phyloP scores from a whole-genome alignment of 1,140 invertebrate genomes.

The Apis florea region DNA sequence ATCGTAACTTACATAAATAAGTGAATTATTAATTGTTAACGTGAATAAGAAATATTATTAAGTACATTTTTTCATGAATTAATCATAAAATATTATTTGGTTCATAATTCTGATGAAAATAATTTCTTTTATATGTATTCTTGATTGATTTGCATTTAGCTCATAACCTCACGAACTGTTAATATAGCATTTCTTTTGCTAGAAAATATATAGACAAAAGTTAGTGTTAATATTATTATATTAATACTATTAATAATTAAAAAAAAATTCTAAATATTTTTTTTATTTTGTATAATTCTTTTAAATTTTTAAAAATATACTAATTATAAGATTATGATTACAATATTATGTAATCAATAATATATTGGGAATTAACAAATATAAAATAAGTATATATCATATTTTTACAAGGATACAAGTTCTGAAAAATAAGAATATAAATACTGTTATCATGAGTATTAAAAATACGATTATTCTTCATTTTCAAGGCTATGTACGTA shows the following conservation, averaged over 20 bases:
- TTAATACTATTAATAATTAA: not conserved
- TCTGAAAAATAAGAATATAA: no score
- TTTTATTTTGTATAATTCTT: not conserved
- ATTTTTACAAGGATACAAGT: no score
- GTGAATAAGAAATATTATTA: not conserved
- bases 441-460: no score
- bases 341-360: no score
- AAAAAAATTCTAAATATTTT: not conserved
- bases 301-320: not conserved
- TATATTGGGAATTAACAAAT: no score
- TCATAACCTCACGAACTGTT: slow-evolving; percentile 31
- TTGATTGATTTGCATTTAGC: not conserved
- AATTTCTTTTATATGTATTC: slow-evolving; percentile 25
- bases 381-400: no score
- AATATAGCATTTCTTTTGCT: slow-evolving; percentile 18
- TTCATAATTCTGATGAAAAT: slow-evolving; percentile 7
- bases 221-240: slow-evolving; percentile 13
- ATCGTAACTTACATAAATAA: not conserved
- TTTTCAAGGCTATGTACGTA: no score
- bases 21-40: not conserved
- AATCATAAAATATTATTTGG: slow-evolving; percentile 8
- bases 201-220: not conserved
- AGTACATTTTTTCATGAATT: not conserved
- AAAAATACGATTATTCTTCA: no score
- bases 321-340: no score